Percentiles rank a stretch among this genome's conserved stretches.
phyloP scores from a whole-genome alignment of 2,888 invertebrate genomes.

The Girardia tigrina region DNA sequence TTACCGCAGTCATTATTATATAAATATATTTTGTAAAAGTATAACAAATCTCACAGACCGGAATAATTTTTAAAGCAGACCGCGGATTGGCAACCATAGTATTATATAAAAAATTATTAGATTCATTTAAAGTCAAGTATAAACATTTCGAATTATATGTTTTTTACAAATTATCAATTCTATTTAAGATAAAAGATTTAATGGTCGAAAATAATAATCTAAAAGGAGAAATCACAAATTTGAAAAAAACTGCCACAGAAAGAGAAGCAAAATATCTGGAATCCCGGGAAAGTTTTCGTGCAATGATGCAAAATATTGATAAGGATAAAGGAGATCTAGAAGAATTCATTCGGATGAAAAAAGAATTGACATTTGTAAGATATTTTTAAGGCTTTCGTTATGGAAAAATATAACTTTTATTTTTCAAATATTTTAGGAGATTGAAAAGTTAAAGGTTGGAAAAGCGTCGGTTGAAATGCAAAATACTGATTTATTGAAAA shows the following conservation, averaged over 20 bases:
- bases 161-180: too few species aligned
- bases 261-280: conserved; percentile 2
- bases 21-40: too few species aligned
- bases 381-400: neutral
- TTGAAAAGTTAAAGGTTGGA: neutral
- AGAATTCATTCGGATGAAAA: conserved; percentile 8
- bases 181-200: neutral
- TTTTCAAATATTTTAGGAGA: neutral
- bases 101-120: too few species aligned
- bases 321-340: conserved; percentile 8
- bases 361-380: neutral
- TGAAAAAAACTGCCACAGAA: neutral
- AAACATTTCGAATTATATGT: too few species aligned
- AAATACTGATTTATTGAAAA: neutral
- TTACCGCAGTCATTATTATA: too few species aligned
- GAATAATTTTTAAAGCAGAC: too few species aligned
- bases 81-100: too few species aligned
- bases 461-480: neutral
- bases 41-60: too few species aligned
- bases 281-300: neutral
- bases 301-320: conserved; percentile 6
- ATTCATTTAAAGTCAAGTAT: too few species aligned
- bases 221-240: neutral
- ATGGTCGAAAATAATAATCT: neutral
- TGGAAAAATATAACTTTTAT: neutral